A percentile compares a stretch with the other conserved stretches of the same genome.
Conservation (phyloP, 2,113 vertebrate species). For the Cyprinodon variegatus region DNA sequence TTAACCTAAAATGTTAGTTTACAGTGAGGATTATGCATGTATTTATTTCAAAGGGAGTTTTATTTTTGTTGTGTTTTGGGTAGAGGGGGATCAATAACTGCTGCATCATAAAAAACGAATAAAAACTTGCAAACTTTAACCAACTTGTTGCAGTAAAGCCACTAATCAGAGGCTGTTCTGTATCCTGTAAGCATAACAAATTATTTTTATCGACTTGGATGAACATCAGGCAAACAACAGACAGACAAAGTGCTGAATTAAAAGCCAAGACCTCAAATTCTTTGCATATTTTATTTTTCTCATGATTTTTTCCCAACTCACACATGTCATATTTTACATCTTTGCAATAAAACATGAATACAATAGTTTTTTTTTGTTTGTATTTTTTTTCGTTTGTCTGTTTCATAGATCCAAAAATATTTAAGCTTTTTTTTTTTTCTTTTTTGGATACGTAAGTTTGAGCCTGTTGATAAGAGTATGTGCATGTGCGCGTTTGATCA, state of each 20-base stretch:
- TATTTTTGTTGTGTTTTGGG: too few relatives aligned
- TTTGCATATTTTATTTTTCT: constrained; percentile 97
- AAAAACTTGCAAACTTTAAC: too few relatives aligned
- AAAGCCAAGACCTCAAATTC: constrained; percentile 87
- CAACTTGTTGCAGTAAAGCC: too few relatives aligned
- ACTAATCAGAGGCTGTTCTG: not conserved
- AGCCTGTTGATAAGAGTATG: constrained; percentile 74
- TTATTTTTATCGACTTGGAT: not conserved
- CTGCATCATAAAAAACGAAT: too few relatives aligned
- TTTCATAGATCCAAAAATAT: constrained; percentile 99
- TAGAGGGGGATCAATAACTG: too few relatives aligned
- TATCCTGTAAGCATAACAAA: not conserved
- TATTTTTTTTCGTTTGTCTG: constrained; percentile 92
- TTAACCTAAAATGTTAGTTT: too few relatives aligned
- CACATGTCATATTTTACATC: constrained; percentile 99
- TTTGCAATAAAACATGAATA: constrained; percentile 99
- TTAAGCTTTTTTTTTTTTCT: constrained; percentile 81
- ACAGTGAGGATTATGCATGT: too few relatives aligned
- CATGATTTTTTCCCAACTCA: constrained; percentile 95
- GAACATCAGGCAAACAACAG: not conserved
- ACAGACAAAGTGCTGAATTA: constrained; percentile 40
- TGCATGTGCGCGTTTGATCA: constrained; percentile 79
- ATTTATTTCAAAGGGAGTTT: too few relatives aligned
- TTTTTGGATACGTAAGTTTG: constrained; percentile 77
- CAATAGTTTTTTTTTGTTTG: constrained; percentile 93